Base-by-base conservation (phyloP, 2,888 invertebrate genomes). In the Dexiosoma caninum region DNA sequence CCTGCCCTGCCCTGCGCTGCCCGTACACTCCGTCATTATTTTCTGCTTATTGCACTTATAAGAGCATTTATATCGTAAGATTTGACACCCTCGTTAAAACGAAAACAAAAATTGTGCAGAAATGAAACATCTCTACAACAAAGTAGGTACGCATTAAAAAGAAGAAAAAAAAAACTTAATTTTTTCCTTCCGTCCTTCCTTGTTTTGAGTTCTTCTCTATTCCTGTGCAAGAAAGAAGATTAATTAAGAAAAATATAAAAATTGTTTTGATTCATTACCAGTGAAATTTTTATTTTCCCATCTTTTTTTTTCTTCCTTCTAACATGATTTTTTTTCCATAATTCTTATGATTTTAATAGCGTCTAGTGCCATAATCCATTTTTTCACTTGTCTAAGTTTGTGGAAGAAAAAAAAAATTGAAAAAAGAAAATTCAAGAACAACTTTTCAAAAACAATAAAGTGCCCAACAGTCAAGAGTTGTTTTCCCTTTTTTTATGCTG, bases 191-290 rank as follows among this genome's bases (percentile, higher is more conserved):
- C 27, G 64, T 59, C 30, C 37, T 55, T 37, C 16, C 42, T 6
- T n/a, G 8, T 72, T 16, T 37, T 23, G 19, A 49, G 46, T 79
- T 69, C 27, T 55, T 60, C 59, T 51, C 64, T 21, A 32, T 44
- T 42, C 14, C 46, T 16, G 44, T 16, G 55, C 35, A 82, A 72
- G 60, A 85, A 87, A 85, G 85, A 86, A 88, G 88, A 88, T 88
- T 88, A 88, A 88, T 87, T 88, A 87, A 84, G 87, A 88, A 87
- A 87, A 87, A 87, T 88, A 87, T 87, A 86, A 87, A 86, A 87
- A 85, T 85, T 86, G 87, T 86, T 87, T 86, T 87, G 87, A 87
- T 87, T 87, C 86, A 87, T 87, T 87, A 86, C 86, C 85, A 83
- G 85, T 83, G 83, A 82, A 83, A 83, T 83, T 83, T 83, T 83